Conservation (phyloP, 1,140 invertebrate genomes). For the Drosophila rhopaloa region DNA sequence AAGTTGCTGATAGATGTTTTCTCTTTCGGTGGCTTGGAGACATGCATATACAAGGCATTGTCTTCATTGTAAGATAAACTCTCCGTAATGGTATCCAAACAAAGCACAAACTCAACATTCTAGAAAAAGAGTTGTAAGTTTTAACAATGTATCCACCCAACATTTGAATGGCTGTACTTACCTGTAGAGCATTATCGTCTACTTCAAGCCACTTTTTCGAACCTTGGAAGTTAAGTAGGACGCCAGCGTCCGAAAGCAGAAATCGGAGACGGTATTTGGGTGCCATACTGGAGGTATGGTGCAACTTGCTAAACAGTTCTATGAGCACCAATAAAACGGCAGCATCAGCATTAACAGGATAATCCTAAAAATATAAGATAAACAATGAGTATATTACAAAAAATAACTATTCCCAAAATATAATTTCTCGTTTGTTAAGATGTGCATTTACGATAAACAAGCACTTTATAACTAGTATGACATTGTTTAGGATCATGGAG, state of each 20-base stretch:
- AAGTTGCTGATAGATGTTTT: constrained; percentile 90
- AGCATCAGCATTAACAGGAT: constrained; percentile 88
- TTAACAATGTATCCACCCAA: not conserved
- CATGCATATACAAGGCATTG: constrained; percentile 92
- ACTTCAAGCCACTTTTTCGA: constrained; percentile 95
- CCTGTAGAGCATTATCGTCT: constrained; percentile 90
- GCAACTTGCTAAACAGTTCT: constrained; percentile 96
- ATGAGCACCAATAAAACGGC: constrained; percentile 95
- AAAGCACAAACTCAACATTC: constrained; percentile 95
- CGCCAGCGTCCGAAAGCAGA: constrained; percentile 95
- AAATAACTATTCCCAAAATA: not conserved
- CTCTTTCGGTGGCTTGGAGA: constrained; percentile 97
- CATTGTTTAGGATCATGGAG: too few species aligned
- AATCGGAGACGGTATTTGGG: constrained; percentile 96
- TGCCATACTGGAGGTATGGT: constrained; percentile 91
- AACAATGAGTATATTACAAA: constrained; percentile 1
- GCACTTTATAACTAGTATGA: not conserved
- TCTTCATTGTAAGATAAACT: constrained; percentile 81
- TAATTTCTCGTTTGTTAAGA: not conserved
- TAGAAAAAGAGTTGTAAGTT: constrained; percentile 82
- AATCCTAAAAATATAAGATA: constrained; percentile 55
- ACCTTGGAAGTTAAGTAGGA: constrained; percentile 96
- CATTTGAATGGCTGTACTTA: constrained; percentile 70
- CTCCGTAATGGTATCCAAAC: constrained; percentile 93
- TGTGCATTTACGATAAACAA: not conserved